These are phyloP conservation scores for Muricea muricata DNA, from an alignment of 92 coral and sea anemone genomes.

Conservation along the genomic window DNA sequence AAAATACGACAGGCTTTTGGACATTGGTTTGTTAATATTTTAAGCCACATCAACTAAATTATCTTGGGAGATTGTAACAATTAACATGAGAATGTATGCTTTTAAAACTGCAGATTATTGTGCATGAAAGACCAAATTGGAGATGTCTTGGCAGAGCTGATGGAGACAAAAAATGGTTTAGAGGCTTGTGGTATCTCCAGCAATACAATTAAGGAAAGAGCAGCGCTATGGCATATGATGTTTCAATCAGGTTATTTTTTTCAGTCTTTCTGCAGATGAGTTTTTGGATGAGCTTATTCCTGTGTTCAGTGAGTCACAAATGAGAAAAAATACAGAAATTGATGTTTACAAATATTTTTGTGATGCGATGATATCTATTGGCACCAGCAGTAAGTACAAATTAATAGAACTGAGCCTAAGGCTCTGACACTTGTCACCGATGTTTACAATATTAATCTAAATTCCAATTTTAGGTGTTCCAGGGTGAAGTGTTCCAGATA, in stretches of 20 bases:
- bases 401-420: background rate
- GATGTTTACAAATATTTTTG: background rate
- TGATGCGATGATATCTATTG: background rate
- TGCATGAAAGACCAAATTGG: slow-evolving; percentile 13
- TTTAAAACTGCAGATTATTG: background rate
- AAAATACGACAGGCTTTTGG: too few relatives aligned
- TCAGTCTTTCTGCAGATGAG: background rate
- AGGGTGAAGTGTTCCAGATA: background rate
- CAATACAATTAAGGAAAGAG: background rate
- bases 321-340: background rate
- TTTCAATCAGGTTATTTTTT: background rate
- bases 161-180: background rate
- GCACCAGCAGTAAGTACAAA: background rate
- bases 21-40: too few relatives aligned
- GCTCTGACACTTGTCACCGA: too few relatives aligned
- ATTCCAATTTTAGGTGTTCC: background rate
- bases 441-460: background rate
- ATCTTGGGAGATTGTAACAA: background rate
- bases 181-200: background rate
- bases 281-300: slow-evolving; percentile 13
- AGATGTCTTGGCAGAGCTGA: background rate
- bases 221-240: background rate
- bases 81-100: background rate
- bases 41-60: background rate
- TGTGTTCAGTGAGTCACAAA: slow-evolving; percentile 16